Conservation (phyloP, 2,113 vertebrate species). For the Corythoichthys haematopterus region DNA sequence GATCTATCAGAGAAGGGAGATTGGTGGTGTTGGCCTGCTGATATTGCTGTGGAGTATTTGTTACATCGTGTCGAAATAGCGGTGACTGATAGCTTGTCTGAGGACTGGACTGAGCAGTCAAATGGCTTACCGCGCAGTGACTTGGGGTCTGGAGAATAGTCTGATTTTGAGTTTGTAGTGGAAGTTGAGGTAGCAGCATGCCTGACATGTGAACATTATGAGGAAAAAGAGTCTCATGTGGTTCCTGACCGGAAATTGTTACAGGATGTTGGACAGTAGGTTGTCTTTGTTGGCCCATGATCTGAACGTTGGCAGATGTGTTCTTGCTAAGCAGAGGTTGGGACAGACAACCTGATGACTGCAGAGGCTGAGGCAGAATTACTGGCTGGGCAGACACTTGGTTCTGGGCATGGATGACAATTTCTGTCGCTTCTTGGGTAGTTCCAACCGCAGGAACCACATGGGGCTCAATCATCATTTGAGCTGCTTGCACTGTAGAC, state of each 20-base stretch:
- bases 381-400: conserved; percentile 47
- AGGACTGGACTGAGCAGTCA: conserved; percentile 50
- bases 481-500: conserved; percentile 34
- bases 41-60: conserved; percentile 56
- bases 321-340: conserved; percentile 35
- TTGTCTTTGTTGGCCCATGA: conserved; percentile 44
- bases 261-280: conserved; percentile 37
- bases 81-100: conserved; percentile 52
- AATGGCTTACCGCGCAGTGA: conserved; percentile 33
- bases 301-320: conserved; percentile 34
- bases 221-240: conserved; percentile 43
- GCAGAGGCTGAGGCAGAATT: conserved; percentile 48
- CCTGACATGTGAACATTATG: conserved; percentile 39
- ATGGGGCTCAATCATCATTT: conserved; percentile 37
- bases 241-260: conserved; percentile 40
- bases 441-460: conserved; percentile 28
- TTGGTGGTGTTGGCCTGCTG: conserved; percentile 46
- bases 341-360: conserved; percentile 36
- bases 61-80: conserved; percentile 53
- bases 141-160: conserved; percentile 35
- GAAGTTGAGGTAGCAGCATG: conserved; percentile 44
- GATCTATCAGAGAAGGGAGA: conserved; percentile 30
- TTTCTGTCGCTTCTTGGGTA: conserved; percentile 45
- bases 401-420: conserved; percentile 38
- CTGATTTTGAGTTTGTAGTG: conserved; percentile 47